phyloP scores from a whole-genome alignment of 92 coral and sea anemone species.

The Montipora capitata region DNA sequence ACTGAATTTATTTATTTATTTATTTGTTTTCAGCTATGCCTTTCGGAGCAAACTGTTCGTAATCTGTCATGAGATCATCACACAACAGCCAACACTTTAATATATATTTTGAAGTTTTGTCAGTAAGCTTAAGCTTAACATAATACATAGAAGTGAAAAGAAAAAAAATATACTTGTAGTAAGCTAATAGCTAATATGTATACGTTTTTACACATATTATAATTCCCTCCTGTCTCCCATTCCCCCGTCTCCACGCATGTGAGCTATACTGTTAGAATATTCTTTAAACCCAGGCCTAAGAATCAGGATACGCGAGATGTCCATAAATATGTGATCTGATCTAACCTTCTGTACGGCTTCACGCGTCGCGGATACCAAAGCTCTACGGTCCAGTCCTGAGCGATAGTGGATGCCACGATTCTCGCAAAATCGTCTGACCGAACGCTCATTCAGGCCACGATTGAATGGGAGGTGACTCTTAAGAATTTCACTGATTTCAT shows the following conservation, averaged over 20 bases:
- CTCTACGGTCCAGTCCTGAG: constrained; percentile 2
- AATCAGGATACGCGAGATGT: too few relatives aligned
- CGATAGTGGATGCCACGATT: constrained; percentile 38
- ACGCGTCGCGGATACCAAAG: background rate
- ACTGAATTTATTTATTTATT: too few relatives aligned
- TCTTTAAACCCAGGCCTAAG: background rate
- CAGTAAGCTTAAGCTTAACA: too few relatives aligned
- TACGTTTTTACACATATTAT: background rate
- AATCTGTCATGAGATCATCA: too few relatives aligned
- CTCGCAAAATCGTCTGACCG: constrained; percentile 63
- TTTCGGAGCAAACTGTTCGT: too few relatives aligned
- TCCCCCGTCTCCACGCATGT: constrained; percentile 21
- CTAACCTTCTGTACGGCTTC: background rate
- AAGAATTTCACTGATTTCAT: constrained; percentile 28
- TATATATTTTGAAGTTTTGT: too few relatives aligned
- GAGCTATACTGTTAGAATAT: background rate
- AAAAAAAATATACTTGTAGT: too few relatives aligned
- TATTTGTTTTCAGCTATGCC: too few relatives aligned
- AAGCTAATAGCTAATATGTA: too few relatives aligned
- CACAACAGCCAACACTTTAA: too few relatives aligned
- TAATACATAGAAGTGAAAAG: too few relatives aligned
- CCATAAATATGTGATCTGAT: background rate
- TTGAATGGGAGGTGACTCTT: constrained; percentile 2
- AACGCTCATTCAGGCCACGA: constrained; percentile 59
- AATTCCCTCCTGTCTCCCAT: background rate